Percentiles rank a stretch among this genome's conserved stretches.
These are phyloP conservation scores for Speoplatyrhinus poulsoni DNA, from an alignment of 2,113 vertebrate genomes.

Conservation along the genomic window DNA sequence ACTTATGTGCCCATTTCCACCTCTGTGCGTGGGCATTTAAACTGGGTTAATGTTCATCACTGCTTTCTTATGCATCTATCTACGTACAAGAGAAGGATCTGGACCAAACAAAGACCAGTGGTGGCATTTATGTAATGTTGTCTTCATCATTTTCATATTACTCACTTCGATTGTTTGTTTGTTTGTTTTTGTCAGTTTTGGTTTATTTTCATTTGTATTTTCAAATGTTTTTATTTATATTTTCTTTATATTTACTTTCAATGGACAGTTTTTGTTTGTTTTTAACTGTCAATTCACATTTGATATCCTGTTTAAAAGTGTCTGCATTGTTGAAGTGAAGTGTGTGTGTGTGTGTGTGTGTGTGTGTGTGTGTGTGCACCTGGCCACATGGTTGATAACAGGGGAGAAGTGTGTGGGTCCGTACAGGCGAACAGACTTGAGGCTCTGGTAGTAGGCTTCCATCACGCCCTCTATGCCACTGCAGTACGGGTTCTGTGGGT, in stretches of 20 bases:
- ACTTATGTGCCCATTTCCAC: constrained; percentile 1
- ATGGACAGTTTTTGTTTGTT: constrained; percentile 8
- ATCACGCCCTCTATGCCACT: constrained; percentile 93
- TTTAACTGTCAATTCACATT: background rate
- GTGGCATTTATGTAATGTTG: background rate
- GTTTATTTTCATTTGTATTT: too few relatives aligned
- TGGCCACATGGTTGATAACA: constrained; percentile 96
- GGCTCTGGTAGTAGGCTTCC: constrained; percentile 94
- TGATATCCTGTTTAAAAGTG: background rate
- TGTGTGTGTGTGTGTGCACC: constrained; percentile 70
- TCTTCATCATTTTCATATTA: too few relatives aligned
- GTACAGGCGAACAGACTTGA: constrained; percentile 92
- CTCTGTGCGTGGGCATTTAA: background rate
- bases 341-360: background rate
- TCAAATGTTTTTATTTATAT: too few relatives aligned
- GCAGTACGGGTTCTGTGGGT: constrained; percentile 95
- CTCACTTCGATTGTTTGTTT: too few relatives aligned
- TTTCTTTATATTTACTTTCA: too few relatives aligned
- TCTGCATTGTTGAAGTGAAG: background rate
- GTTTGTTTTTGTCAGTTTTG: too few relatives aligned
- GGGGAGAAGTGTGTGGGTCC: constrained; percentile 96
- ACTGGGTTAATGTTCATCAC: background rate
- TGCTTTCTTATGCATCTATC: constrained; percentile 1
- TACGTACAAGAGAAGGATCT: background rate
- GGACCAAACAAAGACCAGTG: background rate